Base-by-base conservation (phyloP, 1,140 invertebrate species). In the Chelonus insularis region DNA sequence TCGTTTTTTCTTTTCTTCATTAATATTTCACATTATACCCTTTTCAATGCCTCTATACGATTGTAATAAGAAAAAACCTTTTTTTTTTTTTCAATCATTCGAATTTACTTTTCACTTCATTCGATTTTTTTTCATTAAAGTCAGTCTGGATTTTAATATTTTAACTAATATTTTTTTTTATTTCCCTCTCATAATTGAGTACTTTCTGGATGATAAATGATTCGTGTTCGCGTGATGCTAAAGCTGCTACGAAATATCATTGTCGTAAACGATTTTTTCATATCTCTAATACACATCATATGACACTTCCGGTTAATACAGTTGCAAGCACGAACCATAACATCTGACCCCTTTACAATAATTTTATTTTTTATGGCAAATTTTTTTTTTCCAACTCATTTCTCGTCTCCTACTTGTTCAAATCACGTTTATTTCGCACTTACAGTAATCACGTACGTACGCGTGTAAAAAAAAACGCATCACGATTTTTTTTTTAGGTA, bases 361-460 rank as follows among this genome's bases (percentile, higher is more conserved):
- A 29, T n/a, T 47, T 20, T 14, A 20, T 47, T 47, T 16, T 9
- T 16, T 47, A 8, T 47, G 3, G 25, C 25, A 29, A 29, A 4
- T 29, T 29, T 29, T 29, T 29, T 29, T 29, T 3, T 29, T 29
- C 25, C 7, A 4, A 29, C 7, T n/a, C 12, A 32, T 20, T 52
- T 20, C 4, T 16, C 6, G 4, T 32, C n/a, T 39, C 37, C n/a
- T 2, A 1, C 1, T 16, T 14, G 16, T 43, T 18, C 8, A 7
- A 16, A 16, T 3, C 41, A 8, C 14, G 18, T 18, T 5, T 9
- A 23, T 23, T 48, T 8, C 20, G 8, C 18, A 48, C 21, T 25
- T n/a, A 25, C 9, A 23, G 5, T n/a, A 23, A 23, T 43, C 18
- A 66, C 66, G 63, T 72, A 72, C 71, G 69, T 70, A 72, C 72